Evolutionary conservation across 1,140 invertebrate species (phyloP), one percentile per base, ranked within the genome.

Genomic region (Melipona quadrifasciata): DNA sequence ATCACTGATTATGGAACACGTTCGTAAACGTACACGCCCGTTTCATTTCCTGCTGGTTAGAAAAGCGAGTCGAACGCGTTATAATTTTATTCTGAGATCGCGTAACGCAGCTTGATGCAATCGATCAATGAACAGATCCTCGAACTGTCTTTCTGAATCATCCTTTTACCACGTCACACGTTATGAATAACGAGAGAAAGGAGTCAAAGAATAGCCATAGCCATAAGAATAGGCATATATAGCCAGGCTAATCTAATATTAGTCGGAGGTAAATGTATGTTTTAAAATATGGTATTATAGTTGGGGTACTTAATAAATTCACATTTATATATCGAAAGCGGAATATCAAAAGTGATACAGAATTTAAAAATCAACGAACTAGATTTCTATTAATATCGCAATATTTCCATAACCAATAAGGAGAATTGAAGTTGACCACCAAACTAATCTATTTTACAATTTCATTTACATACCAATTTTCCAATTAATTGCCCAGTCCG

Each of bases 301-400:
- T 14, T 51, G 4, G 14, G 4, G 14, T 1, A 21, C 0, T n/a
- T 21, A 0, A 47, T n/a, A 8, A 47, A 61, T 71, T 21, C 17
- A 10, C 47, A 27, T 17, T 0, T 19, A 27, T 27, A 31, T 24
- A n/a, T 81, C 34, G 10, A 8, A 31, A 34, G 61, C 17, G 34
- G 58, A 53, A 21, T 61, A 73, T 53, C 57, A 53, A 27, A 82
- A 24, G 16, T 34, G 34, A 65, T 31, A 47, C 24, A 19, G 8
- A 24, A 10, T 55, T 10, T 34, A 78, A 27, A 47, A 34, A 2
- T 53, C 31, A 19, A 71, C 21, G 17, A 76, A 27, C 10, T 17
- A 64, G 11, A 27, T 12, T 12, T 24, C 21, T 61, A 67, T 86
- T 86, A 83, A 83, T 89, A 82, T 89, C 81, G 75, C 86, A 79